Base-by-base conservation (phyloP, 2,888 invertebrate genomes). In the Alloplasta piceator region DNA sequence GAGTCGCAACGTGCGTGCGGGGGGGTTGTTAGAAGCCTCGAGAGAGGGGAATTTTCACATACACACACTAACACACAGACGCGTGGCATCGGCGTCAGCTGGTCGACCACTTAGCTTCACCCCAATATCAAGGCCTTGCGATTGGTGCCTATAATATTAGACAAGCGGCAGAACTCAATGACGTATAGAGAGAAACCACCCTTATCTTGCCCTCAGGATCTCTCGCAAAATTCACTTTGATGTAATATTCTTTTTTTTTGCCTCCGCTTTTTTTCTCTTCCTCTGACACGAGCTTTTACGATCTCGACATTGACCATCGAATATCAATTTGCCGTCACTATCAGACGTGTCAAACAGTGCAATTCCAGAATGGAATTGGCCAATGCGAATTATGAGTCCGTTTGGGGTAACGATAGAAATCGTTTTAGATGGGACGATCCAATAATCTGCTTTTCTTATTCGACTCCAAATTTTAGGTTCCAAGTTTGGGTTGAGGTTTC, bases 81-180 rank as follows among this genome's bases (percentile, higher is more conserved):
- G 64, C 50, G 78, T 82, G 76, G 67, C 82, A 85, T 78, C 83
- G 92, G 93, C 94, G 94, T 94, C 94, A 94, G 93, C 93, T 94
- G 94, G 92, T 91, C 89, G 91, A 91, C 93, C 93, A 93, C 94
- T 94, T 94, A 92, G 91, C 92, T 92, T 92, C 91, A 90, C 91
- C 92, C 92, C 89, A 90, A 91, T 92, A 92, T 92, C 91, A 92
- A 92, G 91, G 91, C 89, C 91, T 91, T 89, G 89, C 90, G 90
- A 92, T 91, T 91, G 91, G 89, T 90, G 89, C 90, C 90, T 90
- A 91, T 92, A 90, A 91, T 91, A 92, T 91, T 89, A 91, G 91
- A 91, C 90, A 90, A 91, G 88, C 88, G 86, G 87, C 88, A 87
- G 87, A 88, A 90, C 90, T 87, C 88, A 88, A 90, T 90, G 91